Evolutionary conservation across 2,888 invertebrate genomes (phyloP).

Genomic region (Anaspis maculata): DNA sequence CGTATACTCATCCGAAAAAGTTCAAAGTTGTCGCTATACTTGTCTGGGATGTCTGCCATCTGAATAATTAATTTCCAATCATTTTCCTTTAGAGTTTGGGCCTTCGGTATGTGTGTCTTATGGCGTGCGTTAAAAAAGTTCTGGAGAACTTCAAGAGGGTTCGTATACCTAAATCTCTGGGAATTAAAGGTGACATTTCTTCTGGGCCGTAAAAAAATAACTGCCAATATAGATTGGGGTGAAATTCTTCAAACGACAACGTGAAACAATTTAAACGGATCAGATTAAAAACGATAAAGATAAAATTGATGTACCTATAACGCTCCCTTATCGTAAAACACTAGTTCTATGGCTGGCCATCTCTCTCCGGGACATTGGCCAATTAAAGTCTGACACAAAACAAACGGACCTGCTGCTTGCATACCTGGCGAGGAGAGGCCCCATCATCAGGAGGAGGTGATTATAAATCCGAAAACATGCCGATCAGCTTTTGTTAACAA

Average conservation of each 20-base stretch:
- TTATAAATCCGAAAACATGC: slow-evolving; percentile 17
- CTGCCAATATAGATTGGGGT: too few species aligned
- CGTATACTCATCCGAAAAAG: too few species aligned
- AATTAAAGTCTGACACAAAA: slow-evolving; percentile 20
- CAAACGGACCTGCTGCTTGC: slow-evolving; percentile 13
- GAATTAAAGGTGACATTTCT: not conserved
- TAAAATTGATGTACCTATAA: slow-evolving; percentile 17
- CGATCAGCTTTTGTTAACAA: slow-evolving; percentile 21
- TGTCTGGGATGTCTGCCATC: too few species aligned
- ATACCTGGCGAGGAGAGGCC: slow-evolving; percentile 15
- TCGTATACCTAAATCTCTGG: too few species aligned
- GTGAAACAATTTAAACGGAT: slow-evolving; percentile 14
- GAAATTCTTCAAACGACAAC: too few species aligned
- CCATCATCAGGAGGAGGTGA: slow-evolving; percentile 10
- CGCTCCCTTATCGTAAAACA: slow-evolving; percentile 13
- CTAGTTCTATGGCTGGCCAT: slow-evolving; percentile 14
- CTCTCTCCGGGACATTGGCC: slow-evolving; percentile 12
- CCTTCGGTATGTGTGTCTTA: too few species aligned
- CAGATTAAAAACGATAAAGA: slow-evolving; percentile 11
- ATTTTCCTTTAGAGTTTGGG: too few species aligned
- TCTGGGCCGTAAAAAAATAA: too few species aligned
- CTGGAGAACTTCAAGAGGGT: too few species aligned
- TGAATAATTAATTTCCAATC: too few species aligned
- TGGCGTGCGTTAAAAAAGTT: too few species aligned
- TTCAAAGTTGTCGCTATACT: too few species aligned